Percentiles rank a stretch among this genome's conserved stretches.
Conservation (phyloP, 2,797 vertebrate species). For the Microhierax caerulescens region DNA sequence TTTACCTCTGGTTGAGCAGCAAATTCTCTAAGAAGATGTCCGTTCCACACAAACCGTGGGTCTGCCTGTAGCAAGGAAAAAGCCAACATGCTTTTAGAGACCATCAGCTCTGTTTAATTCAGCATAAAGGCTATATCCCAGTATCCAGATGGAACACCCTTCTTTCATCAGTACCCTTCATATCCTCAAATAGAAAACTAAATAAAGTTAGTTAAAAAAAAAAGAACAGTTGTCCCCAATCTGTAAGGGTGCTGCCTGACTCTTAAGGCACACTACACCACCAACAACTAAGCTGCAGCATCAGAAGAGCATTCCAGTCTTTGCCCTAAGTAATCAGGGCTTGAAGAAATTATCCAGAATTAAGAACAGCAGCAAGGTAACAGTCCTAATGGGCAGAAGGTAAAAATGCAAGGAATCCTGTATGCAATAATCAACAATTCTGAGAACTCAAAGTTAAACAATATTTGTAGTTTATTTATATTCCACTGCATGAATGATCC, state of each 20-base stretch:
- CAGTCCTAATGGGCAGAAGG: background rate
- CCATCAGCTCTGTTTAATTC: background rate
- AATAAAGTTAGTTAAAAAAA: background rate
- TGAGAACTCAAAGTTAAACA: background rate
- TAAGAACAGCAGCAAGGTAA: background rate
- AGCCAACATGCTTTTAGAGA: background rate
- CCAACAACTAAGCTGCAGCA: background rate
- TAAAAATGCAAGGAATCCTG: background rate
- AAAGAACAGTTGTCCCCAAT: background rate
- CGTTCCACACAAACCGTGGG: conserved; percentile 95
- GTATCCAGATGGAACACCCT: background rate
- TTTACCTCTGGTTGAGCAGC: conserved; percentile 91
- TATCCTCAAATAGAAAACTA: background rate
- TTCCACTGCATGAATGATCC: background rate
- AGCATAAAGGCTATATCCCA: background rate
- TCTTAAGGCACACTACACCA: background rate
- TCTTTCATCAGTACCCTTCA: background rate
- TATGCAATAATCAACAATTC: background rate
- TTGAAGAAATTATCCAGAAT: background rate
- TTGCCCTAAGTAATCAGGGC: background rate
- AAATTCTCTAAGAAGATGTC: conserved; percentile 91
- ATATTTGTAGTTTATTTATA: background rate
- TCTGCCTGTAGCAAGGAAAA: conserved; percentile 83
- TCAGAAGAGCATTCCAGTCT: background rate
- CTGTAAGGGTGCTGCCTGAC: background rate